Evolutionary conservation across 2,113 vertebrate species (phyloP), one percentile per base, ranked within the genome.

Genomic region (Atrichornis clamosus): DNA sequence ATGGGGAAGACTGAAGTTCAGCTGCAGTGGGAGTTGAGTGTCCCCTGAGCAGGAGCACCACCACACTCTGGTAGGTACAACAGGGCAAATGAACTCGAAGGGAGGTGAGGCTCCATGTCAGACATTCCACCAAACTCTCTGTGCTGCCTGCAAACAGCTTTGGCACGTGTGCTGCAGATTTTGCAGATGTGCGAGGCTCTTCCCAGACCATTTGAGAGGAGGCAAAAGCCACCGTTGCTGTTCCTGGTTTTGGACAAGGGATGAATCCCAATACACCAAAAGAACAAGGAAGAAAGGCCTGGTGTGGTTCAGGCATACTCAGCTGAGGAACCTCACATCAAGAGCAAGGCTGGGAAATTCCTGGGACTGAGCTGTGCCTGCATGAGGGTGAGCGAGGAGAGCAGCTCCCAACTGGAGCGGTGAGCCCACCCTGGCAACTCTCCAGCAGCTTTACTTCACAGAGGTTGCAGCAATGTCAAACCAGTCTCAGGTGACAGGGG

Each of bases 11-110:
- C 12, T 46, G 76, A 62, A 78, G 30, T 10, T 50, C 4, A 1
- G 13, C 56, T 87, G 39, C 39, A 47, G 46, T 30, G 35, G 33
- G 18, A 89, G 70, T 35, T 0, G 0, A 65, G 26, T 1, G 0
- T 22, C 89, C 16, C 16, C 8, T 15, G 20, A 23, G 20, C 28
- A 65, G 39, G 22, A 49, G 14, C 17, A 84, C 22, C 55, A 35
- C 26, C 42, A 44, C 13, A 46, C 6, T 35, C 12, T 62, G 50
- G 15, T 8, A 80, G 33, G 26, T 22, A 19, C 26, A 80, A 15
- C 1, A 42, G 15, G 46, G 32, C 1, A 6, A 64, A 73, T 17
- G 13, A 94, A 35, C 6, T 24, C 37, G 24, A 68, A 86, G 32
- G 32, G 22, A 69, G 42, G 24, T 28, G 23, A 62, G 13, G 22